These are phyloP conservation scores for Aleiodes testaceus DNA, from an alignment of 2,888 invertebrate species.

Conservation along the genomic window DNA sequence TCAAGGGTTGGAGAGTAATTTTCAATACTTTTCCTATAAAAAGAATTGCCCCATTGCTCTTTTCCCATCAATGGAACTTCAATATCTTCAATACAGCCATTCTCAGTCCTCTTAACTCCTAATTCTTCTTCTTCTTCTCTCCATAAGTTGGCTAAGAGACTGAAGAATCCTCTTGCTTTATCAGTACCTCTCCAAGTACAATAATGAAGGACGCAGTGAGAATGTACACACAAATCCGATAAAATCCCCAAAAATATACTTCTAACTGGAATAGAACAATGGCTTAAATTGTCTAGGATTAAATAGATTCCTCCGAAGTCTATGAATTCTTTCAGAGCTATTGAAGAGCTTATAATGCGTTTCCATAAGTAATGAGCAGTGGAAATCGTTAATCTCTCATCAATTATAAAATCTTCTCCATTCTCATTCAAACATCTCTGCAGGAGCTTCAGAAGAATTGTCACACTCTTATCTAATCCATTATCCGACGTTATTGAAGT, in stretches of 20 bases:
- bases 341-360: conserved; percentile 60
- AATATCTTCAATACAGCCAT: conserved; percentile 68
- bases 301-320: conserved; percentile 66
- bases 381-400: conserved; percentile 69
- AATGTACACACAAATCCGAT: conserved; percentile 70
- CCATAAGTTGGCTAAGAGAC: conserved; percentile 71
- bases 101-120: conserved; percentile 61
- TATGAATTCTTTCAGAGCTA: conserved; percentile 65
- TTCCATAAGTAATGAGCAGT: conserved; percentile 72
- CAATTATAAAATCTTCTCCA: conserved; percentile 62
- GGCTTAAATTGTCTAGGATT: conserved; percentile 71
- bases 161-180: conserved; percentile 64
- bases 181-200: conserved; percentile 72
- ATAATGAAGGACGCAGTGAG: conserved; percentile 68
- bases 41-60: conserved; percentile 67
- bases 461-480: conserved; percentile 50
- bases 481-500: conserved; percentile 46
- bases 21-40: conserved; percentile 55
- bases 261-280: no score
- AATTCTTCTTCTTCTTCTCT: conserved; percentile 70
- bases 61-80: conserved; percentile 71
- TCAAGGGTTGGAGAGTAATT: conserved; percentile 66
- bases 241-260: conserved; percentile 70
- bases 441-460: conserved; percentile 54
- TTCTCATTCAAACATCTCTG: conserved; percentile 54